A percentile compares a stretch with the other conserved stretches of the same genome.
These are phyloP conservation scores for Reticulitermes lucifugus DNA, from an alignment of 2,888 invertebrate species.

Conservation along the genomic window DNA sequence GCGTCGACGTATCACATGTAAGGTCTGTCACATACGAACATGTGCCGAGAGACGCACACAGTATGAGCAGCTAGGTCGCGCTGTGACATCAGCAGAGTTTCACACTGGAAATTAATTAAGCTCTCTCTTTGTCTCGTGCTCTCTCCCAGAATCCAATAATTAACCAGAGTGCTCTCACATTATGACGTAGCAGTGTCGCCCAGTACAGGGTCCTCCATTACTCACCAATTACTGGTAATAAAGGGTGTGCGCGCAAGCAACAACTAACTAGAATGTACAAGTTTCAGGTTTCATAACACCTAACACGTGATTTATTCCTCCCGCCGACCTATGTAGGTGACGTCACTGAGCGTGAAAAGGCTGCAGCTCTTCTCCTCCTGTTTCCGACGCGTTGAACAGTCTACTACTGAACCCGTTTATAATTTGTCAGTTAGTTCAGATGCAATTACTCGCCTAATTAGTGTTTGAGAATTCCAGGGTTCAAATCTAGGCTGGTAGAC, in stretches of 20 bases:
- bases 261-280: background rate
- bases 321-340: no score
- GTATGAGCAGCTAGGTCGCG: background rate
- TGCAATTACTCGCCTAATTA: no score
- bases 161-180: conserved; percentile 16
- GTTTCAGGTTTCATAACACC: background rate
- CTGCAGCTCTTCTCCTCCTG: no score
- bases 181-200: conserved; percentile 9
- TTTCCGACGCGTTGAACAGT: no score
- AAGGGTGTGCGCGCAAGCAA: background rate
- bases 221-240: conserved; percentile 12
- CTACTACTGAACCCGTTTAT: no score
- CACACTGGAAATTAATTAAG: conserved; percentile 1
- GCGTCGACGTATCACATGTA: background rate
- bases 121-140: background rate
- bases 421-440: no score
- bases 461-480: no score
- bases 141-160: conserved; percentile 2
- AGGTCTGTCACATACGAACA: background rate
- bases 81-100: background rate
- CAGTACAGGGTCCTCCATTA: background rate
- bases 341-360: no score
- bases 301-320: background rate
- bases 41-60: background rate
- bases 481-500: no score